Evolutionary conservation across 1,140 invertebrate genomes (phyloP).

Genomic region (Pemphigus obesinymphae): DNA sequence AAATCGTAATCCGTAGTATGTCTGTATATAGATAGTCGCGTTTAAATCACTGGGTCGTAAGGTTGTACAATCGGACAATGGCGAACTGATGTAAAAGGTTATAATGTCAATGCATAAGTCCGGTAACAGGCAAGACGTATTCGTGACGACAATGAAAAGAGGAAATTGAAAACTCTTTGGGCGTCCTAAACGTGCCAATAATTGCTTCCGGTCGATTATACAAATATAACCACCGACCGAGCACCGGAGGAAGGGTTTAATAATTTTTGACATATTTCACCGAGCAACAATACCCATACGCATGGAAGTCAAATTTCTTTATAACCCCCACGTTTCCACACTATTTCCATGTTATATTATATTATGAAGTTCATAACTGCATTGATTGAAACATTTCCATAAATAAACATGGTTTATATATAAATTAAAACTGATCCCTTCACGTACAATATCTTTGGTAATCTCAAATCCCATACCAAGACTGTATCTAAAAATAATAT

Average conservation of each 20-base stretch:
- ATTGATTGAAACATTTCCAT: no score
- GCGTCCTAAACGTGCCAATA: neutral
- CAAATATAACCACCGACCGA: no score
- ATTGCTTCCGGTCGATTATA: conserved; percentile 11
- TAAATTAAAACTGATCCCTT: no score
- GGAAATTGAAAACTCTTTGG: conserved; percentile 18
- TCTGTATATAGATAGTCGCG: neutral
- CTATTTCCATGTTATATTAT: no score
- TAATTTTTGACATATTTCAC: neutral
- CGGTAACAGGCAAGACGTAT: neutral
- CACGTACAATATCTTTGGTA: no score
- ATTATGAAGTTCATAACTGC: no score
- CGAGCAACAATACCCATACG: neutral
- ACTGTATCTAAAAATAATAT: no score
- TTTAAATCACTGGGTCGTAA: neutral
- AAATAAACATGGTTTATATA: no score
- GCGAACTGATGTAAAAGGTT: neutral
- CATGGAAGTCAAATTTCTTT: neutral
- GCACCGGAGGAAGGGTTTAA: neutral
- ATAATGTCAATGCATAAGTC: neutral
- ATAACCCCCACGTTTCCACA: no score
- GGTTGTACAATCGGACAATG: neutral
- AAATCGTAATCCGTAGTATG: neutral
- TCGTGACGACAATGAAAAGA: neutral
- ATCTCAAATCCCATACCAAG: no score